Percentiles rank a stretch among this genome's conserved stretches.
phyloP scores from a whole-genome alignment of 2,113 vertebrate species.

The Vidua macroura region DNA sequence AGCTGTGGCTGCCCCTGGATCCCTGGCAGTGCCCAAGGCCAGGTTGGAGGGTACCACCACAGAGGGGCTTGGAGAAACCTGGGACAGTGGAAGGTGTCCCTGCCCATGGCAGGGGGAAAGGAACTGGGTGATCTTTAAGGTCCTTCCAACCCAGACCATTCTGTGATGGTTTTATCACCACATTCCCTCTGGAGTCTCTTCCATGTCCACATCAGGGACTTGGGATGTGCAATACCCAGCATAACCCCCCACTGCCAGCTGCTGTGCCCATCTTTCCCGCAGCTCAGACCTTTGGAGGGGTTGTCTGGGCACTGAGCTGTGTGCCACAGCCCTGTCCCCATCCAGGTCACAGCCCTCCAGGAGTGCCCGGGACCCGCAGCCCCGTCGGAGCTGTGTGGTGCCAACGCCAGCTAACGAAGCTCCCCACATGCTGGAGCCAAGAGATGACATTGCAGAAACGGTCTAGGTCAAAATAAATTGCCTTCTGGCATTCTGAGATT shows the following conservation, averaged over 20 bases:
- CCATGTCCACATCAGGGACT: accelerated
- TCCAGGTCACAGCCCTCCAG: accelerated
- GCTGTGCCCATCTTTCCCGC: neutral
- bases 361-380: accelerated
- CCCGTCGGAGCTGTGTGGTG: accelerated
- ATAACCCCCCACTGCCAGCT: accelerated
- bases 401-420: accelerated
- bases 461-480: constrained; percentile 63
- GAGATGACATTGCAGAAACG: constrained; percentile 46
- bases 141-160: neutral
- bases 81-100: neutral
- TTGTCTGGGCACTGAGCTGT: neutral
- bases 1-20: neutral
- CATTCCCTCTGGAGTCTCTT: neutral
- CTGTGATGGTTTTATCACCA: neutral
- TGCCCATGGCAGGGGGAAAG: neutral
- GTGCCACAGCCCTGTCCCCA: neutral
- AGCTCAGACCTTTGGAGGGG: neutral
- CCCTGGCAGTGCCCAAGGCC: neutral
- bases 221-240: too few species aligned
- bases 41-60: neutral
- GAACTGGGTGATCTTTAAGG: neutral
- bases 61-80: neutral
- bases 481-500: constrained; percentile 48
- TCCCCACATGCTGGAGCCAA: neutral